A percentile compares a stretch with the other conserved stretches of the same genome.
Conservation (phyloP, 2,888 invertebrate genomes). For the Amaurobius ferox region DNA sequence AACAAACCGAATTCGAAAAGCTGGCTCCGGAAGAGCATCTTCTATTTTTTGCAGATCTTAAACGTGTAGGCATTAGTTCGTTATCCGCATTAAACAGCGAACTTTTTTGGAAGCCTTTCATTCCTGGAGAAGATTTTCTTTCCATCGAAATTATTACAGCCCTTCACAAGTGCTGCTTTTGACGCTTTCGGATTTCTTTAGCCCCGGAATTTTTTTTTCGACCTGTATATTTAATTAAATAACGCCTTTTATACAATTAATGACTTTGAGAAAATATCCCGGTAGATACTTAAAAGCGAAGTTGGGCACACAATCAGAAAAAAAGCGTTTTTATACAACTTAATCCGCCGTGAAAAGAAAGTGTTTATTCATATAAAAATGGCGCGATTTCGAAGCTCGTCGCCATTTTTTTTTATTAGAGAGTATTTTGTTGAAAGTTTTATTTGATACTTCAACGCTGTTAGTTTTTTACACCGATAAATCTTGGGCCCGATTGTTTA, state of each 20-base stretch:
- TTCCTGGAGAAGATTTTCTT: slow-evolving; percentile 46
- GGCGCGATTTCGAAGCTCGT: slow-evolving; percentile 42
- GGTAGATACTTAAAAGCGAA: slow-evolving; percentile 62
- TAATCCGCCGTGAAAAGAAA: slow-evolving; percentile 70
- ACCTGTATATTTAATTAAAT: slow-evolving; percentile 65
- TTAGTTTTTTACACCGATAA: slow-evolving; percentile 42
- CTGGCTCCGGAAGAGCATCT: background rate
- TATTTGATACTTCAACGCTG: slow-evolving; percentile 63
- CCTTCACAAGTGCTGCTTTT: slow-evolving; percentile 67
- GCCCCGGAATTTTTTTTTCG: slow-evolving; percentile 30
- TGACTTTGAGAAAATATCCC: slow-evolving; percentile 68
- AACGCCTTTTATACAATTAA: slow-evolving; percentile 71
- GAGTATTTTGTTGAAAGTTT: slow-evolving; percentile 58
- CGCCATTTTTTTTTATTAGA: slow-evolving; percentile 12
- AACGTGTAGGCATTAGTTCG: slow-evolving; percentile 48
- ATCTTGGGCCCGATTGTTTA: slow-evolving; percentile 65
- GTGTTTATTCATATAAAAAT: slow-evolving; percentile 65
- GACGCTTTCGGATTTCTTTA: slow-evolving; percentile 69
- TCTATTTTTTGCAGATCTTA: background rate
- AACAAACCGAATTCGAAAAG: background rate
- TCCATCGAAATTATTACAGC: slow-evolving; percentile 49
- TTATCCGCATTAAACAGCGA: slow-evolving; percentile 48
- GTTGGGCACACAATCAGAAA: slow-evolving; percentile 31
- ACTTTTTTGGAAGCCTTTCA: slow-evolving; percentile 5
- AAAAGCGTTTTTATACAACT: slow-evolving; percentile 67